Evolutionary conservation across 2,888 invertebrate genomes (phyloP).

Genomic region (Drosophila pegasa): DNA sequence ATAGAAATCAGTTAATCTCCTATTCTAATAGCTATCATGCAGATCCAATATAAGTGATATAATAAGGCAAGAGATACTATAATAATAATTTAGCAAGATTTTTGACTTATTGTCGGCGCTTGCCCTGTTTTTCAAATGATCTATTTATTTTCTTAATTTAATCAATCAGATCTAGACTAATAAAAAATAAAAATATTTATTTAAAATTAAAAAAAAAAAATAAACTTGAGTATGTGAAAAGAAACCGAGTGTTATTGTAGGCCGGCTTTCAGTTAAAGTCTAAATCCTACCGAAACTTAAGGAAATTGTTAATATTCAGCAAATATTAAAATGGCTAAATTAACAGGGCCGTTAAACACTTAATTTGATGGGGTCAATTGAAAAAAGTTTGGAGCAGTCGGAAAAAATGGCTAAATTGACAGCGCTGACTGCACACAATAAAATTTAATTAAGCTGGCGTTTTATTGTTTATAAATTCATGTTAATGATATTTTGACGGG

Average conservation of each 20-base stretch:
- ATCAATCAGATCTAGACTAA: background rate
- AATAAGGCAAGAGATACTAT: background rate
- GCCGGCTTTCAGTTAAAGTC: too few relatives aligned
- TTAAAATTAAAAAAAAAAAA: background rate
- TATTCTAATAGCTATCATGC: background rate
- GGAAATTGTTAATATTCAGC: background rate
- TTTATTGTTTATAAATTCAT: slow-evolving; percentile 81
- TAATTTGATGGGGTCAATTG: slow-evolving; percentile 3
- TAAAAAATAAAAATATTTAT: background rate
- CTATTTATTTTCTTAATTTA: background rate
- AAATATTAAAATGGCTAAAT: background rate
- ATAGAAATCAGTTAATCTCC: background rate
- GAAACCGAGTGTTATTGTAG: too few relatives aligned
- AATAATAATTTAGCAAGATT: background rate
- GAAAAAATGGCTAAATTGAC: slow-evolving; percentile 5
- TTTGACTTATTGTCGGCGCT: background rate
- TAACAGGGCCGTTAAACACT: background rate
- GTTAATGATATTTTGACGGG: slow-evolving; percentile 75
- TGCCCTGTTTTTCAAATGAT: background rate
- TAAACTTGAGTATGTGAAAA: background rate
- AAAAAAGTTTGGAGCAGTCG: background rate
- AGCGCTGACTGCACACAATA: slow-evolving; percentile 30
- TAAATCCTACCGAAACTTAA: background rate
- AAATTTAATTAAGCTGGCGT: slow-evolving; percentile 76
- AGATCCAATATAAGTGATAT: background rate